These are phyloP conservation scores for Antheraea mylitta DNA, from an alignment of 1,140 invertebrate species.

Conservation along the genomic window DNA sequence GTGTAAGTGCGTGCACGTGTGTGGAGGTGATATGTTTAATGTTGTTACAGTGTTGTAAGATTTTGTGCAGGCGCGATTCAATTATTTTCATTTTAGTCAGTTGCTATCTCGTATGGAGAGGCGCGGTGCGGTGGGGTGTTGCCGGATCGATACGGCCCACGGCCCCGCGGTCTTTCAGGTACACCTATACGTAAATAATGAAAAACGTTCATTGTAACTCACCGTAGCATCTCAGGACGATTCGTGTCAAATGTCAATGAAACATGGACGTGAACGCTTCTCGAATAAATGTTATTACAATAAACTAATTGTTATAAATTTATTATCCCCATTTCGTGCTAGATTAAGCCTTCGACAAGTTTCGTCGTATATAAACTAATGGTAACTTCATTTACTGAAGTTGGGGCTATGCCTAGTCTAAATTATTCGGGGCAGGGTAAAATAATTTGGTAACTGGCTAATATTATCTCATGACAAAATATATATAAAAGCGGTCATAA, in stretches of 20 bases:
- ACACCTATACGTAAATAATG: slow-evolving; percentile 63
- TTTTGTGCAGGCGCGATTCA: slow-evolving; percentile 32
- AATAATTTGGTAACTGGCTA: not conserved
- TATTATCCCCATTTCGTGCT: not conserved
- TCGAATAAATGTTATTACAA: not conserved
- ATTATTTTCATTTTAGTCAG: slow-evolving; percentile 50
- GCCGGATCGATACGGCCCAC: slow-evolving; percentile 52
- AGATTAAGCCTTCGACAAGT: not conserved
- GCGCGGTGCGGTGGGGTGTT: slow-evolving; percentile 30
- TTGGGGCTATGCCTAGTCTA: not conserved
- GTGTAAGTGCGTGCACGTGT: too few relatives aligned
- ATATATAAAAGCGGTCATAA: too few relatives aligned
- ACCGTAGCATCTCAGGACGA: slow-evolving; percentile 24
- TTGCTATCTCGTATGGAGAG: slow-evolving; percentile 22
- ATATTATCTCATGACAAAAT: too few relatives aligned
- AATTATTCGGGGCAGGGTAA: not conserved
- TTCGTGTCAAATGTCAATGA: slow-evolving; percentile 55
- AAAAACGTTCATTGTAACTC: slow-evolving; percentile 44
- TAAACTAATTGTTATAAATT: not conserved
- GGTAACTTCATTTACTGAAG: not conserved
- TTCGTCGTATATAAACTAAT: not conserved
- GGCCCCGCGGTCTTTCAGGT: slow-evolving; percentile 46
- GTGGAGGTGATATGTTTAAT: too few relatives aligned
- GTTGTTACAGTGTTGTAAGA: too few relatives aligned
- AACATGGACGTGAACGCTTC: slow-evolving; percentile 3